These are phyloP conservation scores for Microcebus ravelobensis DNA, from an alignment of 2,113 vertebrate genomes.

Conservation along the genomic window DNA sequence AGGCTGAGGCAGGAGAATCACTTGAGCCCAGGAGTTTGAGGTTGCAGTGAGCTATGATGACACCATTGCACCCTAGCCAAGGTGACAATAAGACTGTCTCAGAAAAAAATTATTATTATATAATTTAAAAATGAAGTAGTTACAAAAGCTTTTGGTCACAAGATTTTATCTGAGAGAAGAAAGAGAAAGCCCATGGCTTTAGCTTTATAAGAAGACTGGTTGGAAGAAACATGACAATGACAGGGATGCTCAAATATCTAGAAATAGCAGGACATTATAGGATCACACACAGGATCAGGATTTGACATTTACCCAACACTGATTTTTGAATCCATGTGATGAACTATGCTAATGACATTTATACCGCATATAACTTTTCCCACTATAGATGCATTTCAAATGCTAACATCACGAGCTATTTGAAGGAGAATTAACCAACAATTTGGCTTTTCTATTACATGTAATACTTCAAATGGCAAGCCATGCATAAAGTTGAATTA, in stretches of 20 bases:
- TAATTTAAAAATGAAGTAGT: background rate
- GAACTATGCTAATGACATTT: conserved; percentile 15
- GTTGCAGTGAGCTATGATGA: no score
- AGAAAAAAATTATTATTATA: background rate
- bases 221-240: background rate
- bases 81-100: no score
- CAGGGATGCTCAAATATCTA: background rate
- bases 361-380: background rate
- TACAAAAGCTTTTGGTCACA: conserved; percentile 2
- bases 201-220: background rate
- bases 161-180: background rate
- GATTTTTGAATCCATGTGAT: conserved; percentile 13
- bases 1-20: no score
- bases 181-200: background rate
- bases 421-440: conserved; percentile 41
- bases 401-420: background rate
- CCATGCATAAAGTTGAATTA: conserved; percentile 60
- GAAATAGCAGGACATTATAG: background rate
- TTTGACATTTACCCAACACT: background rate
- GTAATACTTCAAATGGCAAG: conserved; percentile 9
- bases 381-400: conserved; percentile 20
- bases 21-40: no score
- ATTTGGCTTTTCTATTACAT: conserved; percentile 30
- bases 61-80: no score
- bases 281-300: background rate